Conservation (phyloP, 2,888 invertebrate genomes). For the Heteromurus nitidus region DNA sequence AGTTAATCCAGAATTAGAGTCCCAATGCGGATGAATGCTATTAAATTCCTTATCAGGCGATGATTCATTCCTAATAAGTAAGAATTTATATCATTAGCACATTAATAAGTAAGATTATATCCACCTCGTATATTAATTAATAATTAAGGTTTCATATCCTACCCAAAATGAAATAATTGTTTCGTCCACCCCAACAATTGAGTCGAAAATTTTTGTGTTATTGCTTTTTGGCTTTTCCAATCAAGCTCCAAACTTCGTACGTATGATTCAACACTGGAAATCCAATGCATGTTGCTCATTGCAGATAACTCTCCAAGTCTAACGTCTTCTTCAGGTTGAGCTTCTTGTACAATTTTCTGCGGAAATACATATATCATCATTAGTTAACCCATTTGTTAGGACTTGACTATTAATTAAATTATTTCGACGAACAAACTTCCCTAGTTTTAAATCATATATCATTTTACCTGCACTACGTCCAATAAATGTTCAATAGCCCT, state of each 20-base stretch:
- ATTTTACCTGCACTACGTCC: slow-evolving; percentile 66
- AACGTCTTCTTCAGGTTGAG: slow-evolving; percentile 61
- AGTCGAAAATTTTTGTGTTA: slow-evolving; percentile 69
- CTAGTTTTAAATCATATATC: no score
- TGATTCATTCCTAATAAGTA: slow-evolving; percentile 45
- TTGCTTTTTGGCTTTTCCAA: slow-evolving; percentile 71
- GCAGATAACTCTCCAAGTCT: slow-evolving; percentile 47
- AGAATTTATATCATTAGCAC: not conserved
- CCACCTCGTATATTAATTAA: no score
- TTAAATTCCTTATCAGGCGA: slow-evolving; percentile 68
- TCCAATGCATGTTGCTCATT: slow-evolving; percentile 70
- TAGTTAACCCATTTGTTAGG: no score
- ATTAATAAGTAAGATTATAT: no score
- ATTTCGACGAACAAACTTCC: no score
- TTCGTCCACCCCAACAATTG: slow-evolving; percentile 71
- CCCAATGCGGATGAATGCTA: slow-evolving; percentile 72
- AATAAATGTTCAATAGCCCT: slow-evolving; percentile 66
- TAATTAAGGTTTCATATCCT: slow-evolving; percentile 6
- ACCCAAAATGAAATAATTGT: slow-evolving; percentile 72
- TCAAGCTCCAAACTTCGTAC: slow-evolving; percentile 68
- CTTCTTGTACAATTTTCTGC: slow-evolving; percentile 69
- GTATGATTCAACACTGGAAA: slow-evolving; percentile 73
- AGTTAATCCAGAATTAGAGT: slow-evolving; percentile 67
- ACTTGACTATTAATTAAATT: no score
- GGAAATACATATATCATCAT: slow-evolving; percentile 7